Percentiles rank a stretch among this genome's conserved stretches.
phyloP scores from a whole-genome alignment of 2,797 vertebrate genomes.

The Sphenodon punctatus region DNA sequence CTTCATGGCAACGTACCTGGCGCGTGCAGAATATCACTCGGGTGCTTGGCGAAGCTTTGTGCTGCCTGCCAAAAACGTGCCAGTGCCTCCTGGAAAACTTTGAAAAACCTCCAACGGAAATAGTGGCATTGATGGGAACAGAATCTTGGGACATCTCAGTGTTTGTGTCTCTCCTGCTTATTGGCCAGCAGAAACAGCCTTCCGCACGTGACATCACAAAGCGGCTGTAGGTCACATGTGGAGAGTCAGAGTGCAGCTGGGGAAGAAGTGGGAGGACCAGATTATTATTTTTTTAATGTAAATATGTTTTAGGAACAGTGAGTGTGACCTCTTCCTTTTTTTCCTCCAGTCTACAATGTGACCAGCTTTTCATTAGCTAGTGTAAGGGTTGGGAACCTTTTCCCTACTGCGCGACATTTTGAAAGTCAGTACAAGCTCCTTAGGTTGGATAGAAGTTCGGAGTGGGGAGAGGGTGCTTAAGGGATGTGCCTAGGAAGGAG shows the following conservation, averaged over 20 bases:
- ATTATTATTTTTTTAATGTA: too few species aligned
- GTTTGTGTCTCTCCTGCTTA: neutral
- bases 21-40: neutral
- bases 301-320: too few species aligned
- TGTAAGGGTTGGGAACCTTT: too few species aligned
- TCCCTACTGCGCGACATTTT: too few species aligned
- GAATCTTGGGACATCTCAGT: accelerated
- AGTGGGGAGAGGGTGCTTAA: too few species aligned
- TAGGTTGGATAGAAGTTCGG: too few species aligned
- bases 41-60: neutral
- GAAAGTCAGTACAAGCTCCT: too few species aligned
- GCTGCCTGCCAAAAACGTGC: neutral
- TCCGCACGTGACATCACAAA: neutral
- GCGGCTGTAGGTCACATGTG: neutral
- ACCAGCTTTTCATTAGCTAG: too few species aligned
- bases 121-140: neutral
- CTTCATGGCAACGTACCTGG: accelerated
- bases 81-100: neutral
- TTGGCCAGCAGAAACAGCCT: neutral
- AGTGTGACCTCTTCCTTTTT: too few species aligned
- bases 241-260: neutral
- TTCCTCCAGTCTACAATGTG: too few species aligned
- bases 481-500: too few species aligned
- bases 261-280: slow-evolving; percentile 12
- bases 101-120: neutral